Base-by-base conservation (phyloP, 1,140 invertebrate genomes). In the Calephelis nemesis region DNA sequence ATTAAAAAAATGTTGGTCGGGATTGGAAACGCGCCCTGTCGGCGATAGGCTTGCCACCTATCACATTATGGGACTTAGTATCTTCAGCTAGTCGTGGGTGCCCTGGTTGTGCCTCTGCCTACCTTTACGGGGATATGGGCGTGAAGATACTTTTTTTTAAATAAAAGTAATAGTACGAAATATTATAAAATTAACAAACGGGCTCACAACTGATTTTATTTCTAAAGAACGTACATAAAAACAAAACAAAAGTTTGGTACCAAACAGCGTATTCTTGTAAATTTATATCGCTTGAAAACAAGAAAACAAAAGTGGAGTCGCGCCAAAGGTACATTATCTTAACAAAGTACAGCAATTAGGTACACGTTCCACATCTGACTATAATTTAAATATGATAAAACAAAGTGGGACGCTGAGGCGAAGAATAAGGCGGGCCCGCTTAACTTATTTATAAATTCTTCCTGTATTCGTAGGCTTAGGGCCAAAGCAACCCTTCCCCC, bases 331-430 rank as follows among this genome's bases (percentile, higher is more conserved):
- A 91, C 89, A 91, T 91, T 91, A 91, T 90, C 89, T 91, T 88
- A 88, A 90, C 87, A 91, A 91, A 91, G 89, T 90, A 90, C 83
- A 84, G 89, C 89, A 91, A 91, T 91, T 91, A 91, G 85, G 88
- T 90, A 91, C 89, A 91, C 88, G 88, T 91, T 91, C 88, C 82
- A 91, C 88, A 90, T 91, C 88, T 90, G 84, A 90, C 88, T 91
- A 87, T 91, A 91, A 91, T 91, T 90, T 91, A 90, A 91, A 91
- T 91, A 91, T 91, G 89, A 91, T 91, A 91, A 90, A 91, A 91
- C 89, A 90, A 83, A 85, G 84, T 82, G 79, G 82, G 82, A 87
- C 83, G 82, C 71, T 63, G 80, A 86, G 78, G 76, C 82, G 81
- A 84, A 88, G 86, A 90, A 88, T 88, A 84, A 83, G 84, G 88